Conservation (phyloP, 2,888 invertebrate genomes). For the Corbicula japonica region DNA sequence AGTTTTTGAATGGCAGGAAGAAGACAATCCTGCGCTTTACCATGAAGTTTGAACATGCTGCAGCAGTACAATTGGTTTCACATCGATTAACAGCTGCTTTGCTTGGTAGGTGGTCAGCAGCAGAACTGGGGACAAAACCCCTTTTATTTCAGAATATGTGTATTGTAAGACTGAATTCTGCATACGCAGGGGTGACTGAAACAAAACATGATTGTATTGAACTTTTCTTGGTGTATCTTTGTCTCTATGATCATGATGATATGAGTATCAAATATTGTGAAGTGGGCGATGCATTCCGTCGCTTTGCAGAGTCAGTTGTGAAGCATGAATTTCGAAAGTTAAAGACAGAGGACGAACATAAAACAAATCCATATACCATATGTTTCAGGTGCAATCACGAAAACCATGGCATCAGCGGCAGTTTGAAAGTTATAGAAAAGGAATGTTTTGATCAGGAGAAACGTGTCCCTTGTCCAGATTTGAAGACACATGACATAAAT, state of each 20-base stretch:
- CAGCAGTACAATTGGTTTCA: slow-evolving; percentile 18
- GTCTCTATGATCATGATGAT: too few relatives aligned
- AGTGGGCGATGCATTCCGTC: background rate
- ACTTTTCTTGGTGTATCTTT: slow-evolving; percentile 4
- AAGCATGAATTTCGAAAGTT: background rate
- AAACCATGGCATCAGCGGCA: background rate
- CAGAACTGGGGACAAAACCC: background rate
- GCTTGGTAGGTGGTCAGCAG: slow-evolving; percentile 22
- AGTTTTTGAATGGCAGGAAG: background rate
- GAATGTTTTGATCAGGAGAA: background rate
- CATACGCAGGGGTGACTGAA: slow-evolving; percentile 22
- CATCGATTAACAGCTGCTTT: slow-evolving; percentile 28
- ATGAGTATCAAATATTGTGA: background rate
- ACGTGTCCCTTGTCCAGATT: background rate
- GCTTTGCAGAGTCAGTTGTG: background rate
- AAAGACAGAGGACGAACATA: background rate
- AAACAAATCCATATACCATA: background rate
- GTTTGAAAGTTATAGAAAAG: background rate
- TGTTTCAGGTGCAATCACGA: background rate
- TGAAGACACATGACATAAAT: background rate
- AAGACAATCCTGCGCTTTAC: background rate
- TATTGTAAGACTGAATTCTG: slow-evolving; percentile 12
- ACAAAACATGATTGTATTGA: slow-evolving; percentile 19
- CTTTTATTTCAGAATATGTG: slow-evolving; percentile 6
- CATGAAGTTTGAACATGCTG: slow-evolving; percentile 7